Percentiles rank a stretch among this genome's conserved stretches.
Conservation (phyloP, 2,113 vertebrate genomes). For the Oncorhynchus masou region DNA sequence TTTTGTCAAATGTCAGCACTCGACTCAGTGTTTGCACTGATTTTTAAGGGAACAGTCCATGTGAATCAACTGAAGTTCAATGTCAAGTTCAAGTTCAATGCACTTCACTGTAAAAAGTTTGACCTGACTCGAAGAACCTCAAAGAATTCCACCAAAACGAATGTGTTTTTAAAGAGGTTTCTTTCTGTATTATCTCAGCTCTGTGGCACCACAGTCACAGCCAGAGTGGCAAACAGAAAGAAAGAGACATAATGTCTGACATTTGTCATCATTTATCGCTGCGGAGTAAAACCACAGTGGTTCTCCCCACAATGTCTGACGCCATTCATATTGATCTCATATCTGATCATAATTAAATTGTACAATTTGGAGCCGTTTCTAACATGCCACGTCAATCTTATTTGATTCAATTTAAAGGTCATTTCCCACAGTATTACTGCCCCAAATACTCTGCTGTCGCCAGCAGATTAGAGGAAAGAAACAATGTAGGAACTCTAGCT, state of each 20-base stretch:
- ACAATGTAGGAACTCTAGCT: no score
- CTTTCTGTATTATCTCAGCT: no score
- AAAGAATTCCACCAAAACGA: no score
- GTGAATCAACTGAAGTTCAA: neutral
- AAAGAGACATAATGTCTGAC: no score
- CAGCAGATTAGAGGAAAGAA: no score
- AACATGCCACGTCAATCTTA: slow-evolving; percentile 32
- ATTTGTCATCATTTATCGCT: no score
- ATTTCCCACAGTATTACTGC: neutral
- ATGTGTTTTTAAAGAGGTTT: no score
- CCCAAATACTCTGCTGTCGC: no score
- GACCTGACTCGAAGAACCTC: no score
- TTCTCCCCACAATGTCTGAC: slow-evolving; percentile 10
- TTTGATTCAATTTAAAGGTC: slow-evolving; percentile 21
- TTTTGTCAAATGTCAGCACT: neutral
- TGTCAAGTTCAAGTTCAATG: neutral
- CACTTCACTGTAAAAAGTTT: neutral
- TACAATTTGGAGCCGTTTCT: slow-evolving; percentile 27
- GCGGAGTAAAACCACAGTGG: neutral
- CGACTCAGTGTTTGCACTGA: neutral
- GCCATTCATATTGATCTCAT: slow-evolving; percentile 46
- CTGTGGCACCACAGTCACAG: neutral
- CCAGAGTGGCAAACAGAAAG: neutral
- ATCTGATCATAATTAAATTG: slow-evolving; percentile 47
- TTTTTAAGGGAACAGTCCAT: neutral